Evolutionary conservation across 1,140 invertebrate species (phyloP).

Genomic region (Aporrectodea caliginosa): DNA sequence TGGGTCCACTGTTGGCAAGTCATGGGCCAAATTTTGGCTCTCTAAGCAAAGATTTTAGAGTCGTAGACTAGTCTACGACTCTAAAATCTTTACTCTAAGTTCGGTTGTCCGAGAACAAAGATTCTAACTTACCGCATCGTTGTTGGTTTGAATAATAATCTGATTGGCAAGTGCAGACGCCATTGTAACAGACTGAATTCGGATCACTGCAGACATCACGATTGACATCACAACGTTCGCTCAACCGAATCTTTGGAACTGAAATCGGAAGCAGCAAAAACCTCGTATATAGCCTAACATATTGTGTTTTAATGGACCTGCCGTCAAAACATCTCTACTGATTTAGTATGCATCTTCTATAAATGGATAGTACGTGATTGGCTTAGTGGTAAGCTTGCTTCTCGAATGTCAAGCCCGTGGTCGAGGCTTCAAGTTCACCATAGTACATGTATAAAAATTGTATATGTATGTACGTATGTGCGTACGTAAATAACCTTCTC

Average conservation of each 20-base stretch:
- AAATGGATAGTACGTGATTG: background rate
- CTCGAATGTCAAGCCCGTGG: too few relatives aligned
- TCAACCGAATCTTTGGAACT: background rate
- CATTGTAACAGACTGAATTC: background rate
- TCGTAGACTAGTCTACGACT: too few relatives aligned
- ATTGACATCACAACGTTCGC: background rate
- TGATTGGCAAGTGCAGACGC: background rate
- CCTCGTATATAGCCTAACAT: too few relatives aligned
- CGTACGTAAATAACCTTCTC: too few relatives aligned
- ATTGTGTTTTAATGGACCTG: too few relatives aligned
- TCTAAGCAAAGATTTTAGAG: too few relatives aligned
- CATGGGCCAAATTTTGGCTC: too few relatives aligned
- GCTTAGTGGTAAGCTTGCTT: background rate
- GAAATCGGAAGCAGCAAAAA: background rate
- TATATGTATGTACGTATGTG: too few relatives aligned
- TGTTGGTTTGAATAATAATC: background rate
- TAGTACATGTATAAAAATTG: background rate
- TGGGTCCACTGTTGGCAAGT: too few relatives aligned
- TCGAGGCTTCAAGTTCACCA: too few relatives aligned
- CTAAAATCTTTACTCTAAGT: too few relatives aligned
- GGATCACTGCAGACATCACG: background rate
- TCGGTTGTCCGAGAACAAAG: too few relatives aligned
- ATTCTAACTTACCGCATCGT: background rate
- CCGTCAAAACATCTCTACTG: background rate
- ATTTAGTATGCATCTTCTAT: background rate